A percentile compares a stretch with the other conserved stretches of the same genome.
Evolutionary conservation across 2,888 invertebrate species (phyloP).

Genomic region (Hemaris fuciformis): DNA sequence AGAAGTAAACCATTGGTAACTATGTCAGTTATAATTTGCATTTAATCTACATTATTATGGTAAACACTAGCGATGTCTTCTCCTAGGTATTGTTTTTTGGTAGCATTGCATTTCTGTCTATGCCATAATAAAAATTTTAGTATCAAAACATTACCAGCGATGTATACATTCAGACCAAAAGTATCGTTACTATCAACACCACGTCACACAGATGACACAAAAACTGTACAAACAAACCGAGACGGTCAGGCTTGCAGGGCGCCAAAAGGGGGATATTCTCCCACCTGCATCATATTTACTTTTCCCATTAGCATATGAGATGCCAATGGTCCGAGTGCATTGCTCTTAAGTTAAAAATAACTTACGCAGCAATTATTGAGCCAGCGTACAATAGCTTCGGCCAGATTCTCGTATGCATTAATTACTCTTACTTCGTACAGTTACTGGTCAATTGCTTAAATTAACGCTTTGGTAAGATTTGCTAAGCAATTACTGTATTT

Average conservation of each 20-base stretch:
- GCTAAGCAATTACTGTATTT: not conserved
- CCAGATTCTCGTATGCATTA: not conserved
- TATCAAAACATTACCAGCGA: not conserved
- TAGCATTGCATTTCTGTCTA: not conserved
- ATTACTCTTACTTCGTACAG: not conserved
- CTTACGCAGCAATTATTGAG: slow-evolving; percentile 11
- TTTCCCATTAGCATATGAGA: slow-evolving; percentile 14
- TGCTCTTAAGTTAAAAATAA: slow-evolving; percentile 15
- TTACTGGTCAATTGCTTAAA: not conserved
- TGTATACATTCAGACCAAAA: not conserved
- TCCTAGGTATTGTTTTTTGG: not conserved
- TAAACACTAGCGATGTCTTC: too few relatives aligned
- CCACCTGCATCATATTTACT: slow-evolving; percentile 14
- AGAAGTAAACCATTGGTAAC: too few relatives aligned
- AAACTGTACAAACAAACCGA: slow-evolving; percentile 6
- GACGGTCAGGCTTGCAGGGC: not conserved
- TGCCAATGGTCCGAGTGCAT: slow-evolving; percentile 13
- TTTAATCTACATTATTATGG: too few relatives aligned
- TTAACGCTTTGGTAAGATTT: not conserved
- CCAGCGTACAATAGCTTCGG: slow-evolving; percentile 7
- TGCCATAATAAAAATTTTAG: not conserved
- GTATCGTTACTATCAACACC: not conserved
- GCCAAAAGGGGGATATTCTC: not conserved
- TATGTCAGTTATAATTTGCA: too few relatives aligned
- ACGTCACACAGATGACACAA: not conserved